Conservation (phyloP, 2,797 vertebrate species). For the Lepus townsendii region DNA sequence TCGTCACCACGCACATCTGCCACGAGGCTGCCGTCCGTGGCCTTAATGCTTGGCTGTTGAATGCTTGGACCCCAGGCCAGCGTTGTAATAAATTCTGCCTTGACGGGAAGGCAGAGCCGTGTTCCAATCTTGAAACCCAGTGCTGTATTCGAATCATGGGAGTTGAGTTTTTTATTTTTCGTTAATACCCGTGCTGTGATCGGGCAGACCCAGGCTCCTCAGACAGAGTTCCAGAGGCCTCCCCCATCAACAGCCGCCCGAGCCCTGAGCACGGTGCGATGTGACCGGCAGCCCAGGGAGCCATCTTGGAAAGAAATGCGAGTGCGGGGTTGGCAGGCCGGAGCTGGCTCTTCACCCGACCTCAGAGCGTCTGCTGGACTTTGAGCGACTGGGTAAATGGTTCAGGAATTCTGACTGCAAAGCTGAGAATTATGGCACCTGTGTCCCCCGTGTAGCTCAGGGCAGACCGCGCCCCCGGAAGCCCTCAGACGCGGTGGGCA, state of each 20-base stretch:
- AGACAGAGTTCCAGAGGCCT: not conserved
- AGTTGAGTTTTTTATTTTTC: not conserved
- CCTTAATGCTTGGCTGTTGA: too few relatives aligned
- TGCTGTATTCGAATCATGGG: not conserved
- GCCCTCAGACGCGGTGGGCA: not conserved
- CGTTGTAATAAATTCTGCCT: not conserved
- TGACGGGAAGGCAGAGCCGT: not conserved
- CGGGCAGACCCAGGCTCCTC: not conserved
- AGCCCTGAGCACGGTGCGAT: not conserved
- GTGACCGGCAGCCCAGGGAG: not conserved
- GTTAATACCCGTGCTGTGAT: not conserved
- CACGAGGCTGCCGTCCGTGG: too few relatives aligned
- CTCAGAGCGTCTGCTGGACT: not conserved
- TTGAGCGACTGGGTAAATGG: constrained; percentile 33
- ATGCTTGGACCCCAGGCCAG: not conserved
- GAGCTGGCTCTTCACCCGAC: constrained; percentile 2
- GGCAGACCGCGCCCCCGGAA: constrained; percentile 17
- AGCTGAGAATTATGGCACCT: constrained; percentile 54
- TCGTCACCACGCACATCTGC: too few relatives aligned
- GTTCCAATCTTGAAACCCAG: not conserved
- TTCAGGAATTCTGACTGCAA: constrained; percentile 61
- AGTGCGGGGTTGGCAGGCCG: not conserved
- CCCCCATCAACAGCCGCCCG: not conserved
- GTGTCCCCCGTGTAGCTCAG: constrained; percentile 49
- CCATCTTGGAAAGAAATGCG: not conserved